Base-by-base conservation (phyloP, 2,113 vertebrate genomes). In the Telmatochromis sp. region DNA sequence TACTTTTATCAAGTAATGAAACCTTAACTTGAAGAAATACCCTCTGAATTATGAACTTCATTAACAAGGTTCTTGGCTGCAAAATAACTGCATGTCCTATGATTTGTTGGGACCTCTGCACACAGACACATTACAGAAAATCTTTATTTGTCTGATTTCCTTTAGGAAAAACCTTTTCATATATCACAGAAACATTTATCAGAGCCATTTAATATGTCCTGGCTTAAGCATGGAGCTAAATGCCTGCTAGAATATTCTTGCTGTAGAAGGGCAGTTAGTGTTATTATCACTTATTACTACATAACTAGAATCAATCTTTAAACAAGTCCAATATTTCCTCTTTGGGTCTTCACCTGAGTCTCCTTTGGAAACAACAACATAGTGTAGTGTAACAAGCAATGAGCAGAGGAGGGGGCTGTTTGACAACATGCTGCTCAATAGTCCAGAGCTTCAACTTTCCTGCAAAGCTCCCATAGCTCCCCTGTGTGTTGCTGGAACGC, bases 371-470 rank as follows among this genome's bases (percentile, higher is more conserved):
- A 68, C 40, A 73, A 89, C 53, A 82, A 65, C 84, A 90, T 33
- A 23, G 40, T 90, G 81, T 73, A 82, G 86, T 70, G 88, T 92
- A 90, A 86, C 90, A 90, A 83, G 87, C 84, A 90, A 9, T 89
- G 87, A 89, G 91, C 93, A 93, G 91, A 92, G 90, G 93, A 95
- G 93, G 93, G 91, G 93, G 94, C 92, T 94, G 90, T 94, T 95
- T 93, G 86, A 94, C 94, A 93, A 92, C 12, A 7, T 21, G 87
- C 81, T 85, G 88, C 92, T 90, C 81, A 55, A 49, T 80, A 53
- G 58, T 68, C 81, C 65, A 73, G 84, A 87, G 88, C 82, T 86
- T 65, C 82, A 85, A 33, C 86, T 85, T 80, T 60, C 53, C 91
- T 88, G 89, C 92, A 91, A 86, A 80, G 87, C 91, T 88, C 92